Base-by-base conservation (phyloP, 1,140 invertebrate species). In the Andricus grossulariae region DNA sequence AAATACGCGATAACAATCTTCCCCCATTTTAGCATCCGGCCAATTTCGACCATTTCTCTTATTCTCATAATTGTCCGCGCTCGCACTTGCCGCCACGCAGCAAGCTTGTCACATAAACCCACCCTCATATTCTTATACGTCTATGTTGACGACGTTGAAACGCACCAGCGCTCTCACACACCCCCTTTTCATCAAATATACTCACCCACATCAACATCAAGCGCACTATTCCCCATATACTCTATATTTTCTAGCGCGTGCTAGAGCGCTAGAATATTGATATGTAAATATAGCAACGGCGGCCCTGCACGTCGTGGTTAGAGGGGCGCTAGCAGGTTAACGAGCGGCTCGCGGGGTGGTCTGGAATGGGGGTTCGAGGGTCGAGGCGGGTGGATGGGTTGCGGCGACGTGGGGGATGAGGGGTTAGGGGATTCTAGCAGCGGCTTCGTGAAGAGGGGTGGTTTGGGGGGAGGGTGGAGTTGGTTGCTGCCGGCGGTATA, bases 401-500 rank as follows among this genome's bases (percentile, higher is more conserved):
- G 83, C 73, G 82, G 76, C 80, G 81, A 77, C 78, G 84, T 71
- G 71, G 76, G 77, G 84, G 81, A 76, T 75, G 80, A 71, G 82
- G 80, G 70, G 71, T 50, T 60, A 71, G 50, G 77, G 51, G 78
- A 79, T 75, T 79, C 77, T 72, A 81, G 52, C 54, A 57, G 79
- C 45, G 79, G 54, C 60, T 75, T 74, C 80, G 78, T 77, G 74
- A 70, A 79, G 81, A 66, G 82, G 82, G 83, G 80, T 76, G 78
- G 76, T 77, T 13, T 71, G 78, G 81, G 77, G 79, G 82, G 78
- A 78, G 18, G 51, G 55, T 72, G 74, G 74, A 74, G 80, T 83
- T 85, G 84, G 86, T 85, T 85, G 88, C 89, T 88, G 88, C 88
- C 86, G 86, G 89, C 90, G 89, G 90, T 91, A 91, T 90, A 91